Evolutionary conservation across 1,140 invertebrate species (phyloP).

Genomic region (Eriosoma lanigerum): DNA sequence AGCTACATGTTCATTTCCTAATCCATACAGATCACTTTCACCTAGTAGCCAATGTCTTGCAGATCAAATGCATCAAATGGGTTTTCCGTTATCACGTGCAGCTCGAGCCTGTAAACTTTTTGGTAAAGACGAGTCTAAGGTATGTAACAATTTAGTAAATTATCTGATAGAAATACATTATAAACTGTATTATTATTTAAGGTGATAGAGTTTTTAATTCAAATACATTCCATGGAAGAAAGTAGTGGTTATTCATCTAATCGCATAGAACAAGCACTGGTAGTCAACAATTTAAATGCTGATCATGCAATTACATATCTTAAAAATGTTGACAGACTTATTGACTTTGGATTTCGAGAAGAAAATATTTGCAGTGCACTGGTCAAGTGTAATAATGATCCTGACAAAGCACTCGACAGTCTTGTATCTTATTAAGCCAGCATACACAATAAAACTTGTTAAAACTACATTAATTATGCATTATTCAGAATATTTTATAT

Average conservation of each 20-base stretch:
- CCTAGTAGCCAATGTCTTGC: constrained; percentile 68
- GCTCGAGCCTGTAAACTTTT: constrained; percentile 72
- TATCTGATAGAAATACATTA: background rate
- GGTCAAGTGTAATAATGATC: constrained; percentile 75
- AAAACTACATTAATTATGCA: background rate
- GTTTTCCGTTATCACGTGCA: constrained; percentile 76
- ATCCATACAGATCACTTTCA: constrained; percentile 64
- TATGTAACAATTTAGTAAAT: constrained; percentile 58
- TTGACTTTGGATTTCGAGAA: constrained; percentile 81
- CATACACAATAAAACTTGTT: background rate
- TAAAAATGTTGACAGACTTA: constrained; percentile 67
- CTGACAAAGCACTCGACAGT: constrained; percentile 82
- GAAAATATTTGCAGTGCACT: constrained; percentile 73
- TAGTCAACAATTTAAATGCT: constrained; percentile 60
- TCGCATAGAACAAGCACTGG: constrained; percentile 63
- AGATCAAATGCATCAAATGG: constrained; percentile 76
- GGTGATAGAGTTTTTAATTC: constrained; percentile 61
- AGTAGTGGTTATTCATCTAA: constrained; percentile 61
- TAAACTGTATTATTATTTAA: constrained; percentile 54
- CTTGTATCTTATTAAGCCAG: constrained; percentile 67
- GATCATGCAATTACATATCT: constrained; percentile 62
- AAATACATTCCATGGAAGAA: constrained; percentile 71
- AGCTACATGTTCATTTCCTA: constrained; percentile 55
- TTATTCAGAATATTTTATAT: background rate
- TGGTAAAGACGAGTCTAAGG: constrained; percentile 82